Percentiles rank a stretch among this genome's conserved stretches.
These are phyloP conservation scores for Drosophila yakuba DNA, from an alignment of 1,140 invertebrate genomes.

Conservation along the genomic window DNA sequence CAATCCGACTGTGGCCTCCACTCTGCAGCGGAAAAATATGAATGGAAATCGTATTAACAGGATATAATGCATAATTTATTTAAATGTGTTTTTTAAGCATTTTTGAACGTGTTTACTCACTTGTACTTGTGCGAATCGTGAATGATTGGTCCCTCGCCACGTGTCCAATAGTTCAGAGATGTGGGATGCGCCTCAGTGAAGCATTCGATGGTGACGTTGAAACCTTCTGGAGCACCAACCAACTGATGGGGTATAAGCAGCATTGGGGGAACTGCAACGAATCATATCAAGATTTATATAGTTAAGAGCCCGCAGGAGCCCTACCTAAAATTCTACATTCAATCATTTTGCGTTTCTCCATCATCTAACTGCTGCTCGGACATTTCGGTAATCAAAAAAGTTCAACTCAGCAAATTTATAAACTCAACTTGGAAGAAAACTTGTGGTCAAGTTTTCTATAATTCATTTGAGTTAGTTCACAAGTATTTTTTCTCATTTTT, in stretches of 20 bases:
- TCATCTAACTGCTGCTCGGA: neutral
- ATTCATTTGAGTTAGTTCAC: constrained; percentile 21
- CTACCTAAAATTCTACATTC: too few species aligned
- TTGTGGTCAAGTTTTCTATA: constrained; percentile 33
- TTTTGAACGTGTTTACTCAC: constrained; percentile 45
- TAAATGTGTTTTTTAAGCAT: neutral
- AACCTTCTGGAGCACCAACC: constrained; percentile 92
- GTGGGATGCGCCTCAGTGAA: constrained; percentile 96
- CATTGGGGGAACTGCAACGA: constrained; percentile 77
- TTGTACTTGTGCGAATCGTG: constrained; percentile 94
- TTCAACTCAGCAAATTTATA: constrained; percentile 21
- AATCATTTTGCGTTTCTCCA: neutral
- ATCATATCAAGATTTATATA: neutral
- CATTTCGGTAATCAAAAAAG: constrained; percentile 36
- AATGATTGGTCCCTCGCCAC: constrained; percentile 94
- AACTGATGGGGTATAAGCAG: constrained; percentile 83
- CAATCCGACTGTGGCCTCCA: constrained; percentile 88
- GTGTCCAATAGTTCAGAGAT: constrained; percentile 96
- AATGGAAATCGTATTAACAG: neutral
- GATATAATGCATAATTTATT: neutral
- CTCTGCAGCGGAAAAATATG: constrained; percentile 54
- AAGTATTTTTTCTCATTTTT: constrained; percentile 19
- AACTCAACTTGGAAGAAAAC: constrained; percentile 5
- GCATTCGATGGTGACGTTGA: constrained; percentile 94
- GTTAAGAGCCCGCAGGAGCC: neutral